Conservation (phyloP, 2,797 vertebrate genomes). For the Arnoldichthys spilopterus region DNA sequence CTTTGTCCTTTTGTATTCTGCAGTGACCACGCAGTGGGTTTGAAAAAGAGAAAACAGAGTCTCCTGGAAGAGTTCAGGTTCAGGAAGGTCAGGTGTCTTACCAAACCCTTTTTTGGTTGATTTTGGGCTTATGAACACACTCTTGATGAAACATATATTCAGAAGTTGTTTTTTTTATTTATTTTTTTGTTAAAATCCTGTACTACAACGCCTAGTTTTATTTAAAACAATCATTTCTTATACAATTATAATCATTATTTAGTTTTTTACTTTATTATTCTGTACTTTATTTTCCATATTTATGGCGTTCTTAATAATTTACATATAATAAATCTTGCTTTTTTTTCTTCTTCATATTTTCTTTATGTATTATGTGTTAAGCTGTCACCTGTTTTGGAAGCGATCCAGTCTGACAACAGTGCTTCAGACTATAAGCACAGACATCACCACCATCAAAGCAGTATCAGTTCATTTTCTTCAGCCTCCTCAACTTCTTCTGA, state of each 20-base stretch:
- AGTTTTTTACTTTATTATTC: slow-evolving; percentile 7
- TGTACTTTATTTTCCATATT: too few relatives aligned
- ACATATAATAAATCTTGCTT: too few relatives aligned
- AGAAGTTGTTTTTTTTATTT: too few relatives aligned
- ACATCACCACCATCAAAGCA: slow-evolving; percentile 57
- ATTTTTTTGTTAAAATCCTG: too few relatives aligned
- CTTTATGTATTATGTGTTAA: slow-evolving; percentile 47
- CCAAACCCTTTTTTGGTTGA: too few relatives aligned
- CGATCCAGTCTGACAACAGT: slow-evolving; percentile 72
- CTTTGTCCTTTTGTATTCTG: slow-evolving; percentile 37
- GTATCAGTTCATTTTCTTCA: slow-evolving; percentile 66
- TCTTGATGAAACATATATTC: not conserved
- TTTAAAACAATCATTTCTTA: too few relatives aligned
- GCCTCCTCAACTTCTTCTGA: slow-evolving; percentile 60
- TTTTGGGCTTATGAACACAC: not conserved
- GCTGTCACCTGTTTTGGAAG: slow-evolving; percentile 79
- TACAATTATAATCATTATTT: not conserved
- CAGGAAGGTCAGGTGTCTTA: slow-evolving; percentile 61
- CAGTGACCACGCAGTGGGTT: slow-evolving; percentile 60
- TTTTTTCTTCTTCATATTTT: not conserved
- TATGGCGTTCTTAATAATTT: too few relatives aligned
- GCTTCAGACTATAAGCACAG: slow-evolving; percentile 61
- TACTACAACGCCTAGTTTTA: too few relatives aligned
- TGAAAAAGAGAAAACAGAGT: slow-evolving; percentile 65
- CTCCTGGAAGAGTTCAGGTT: slow-evolving; percentile 63